A percentile compares a stretch with the other conserved stretches of the same genome.
Conservation (phyloP, 2,888 invertebrate species). For the Reticulitermes lucifugus region DNA sequence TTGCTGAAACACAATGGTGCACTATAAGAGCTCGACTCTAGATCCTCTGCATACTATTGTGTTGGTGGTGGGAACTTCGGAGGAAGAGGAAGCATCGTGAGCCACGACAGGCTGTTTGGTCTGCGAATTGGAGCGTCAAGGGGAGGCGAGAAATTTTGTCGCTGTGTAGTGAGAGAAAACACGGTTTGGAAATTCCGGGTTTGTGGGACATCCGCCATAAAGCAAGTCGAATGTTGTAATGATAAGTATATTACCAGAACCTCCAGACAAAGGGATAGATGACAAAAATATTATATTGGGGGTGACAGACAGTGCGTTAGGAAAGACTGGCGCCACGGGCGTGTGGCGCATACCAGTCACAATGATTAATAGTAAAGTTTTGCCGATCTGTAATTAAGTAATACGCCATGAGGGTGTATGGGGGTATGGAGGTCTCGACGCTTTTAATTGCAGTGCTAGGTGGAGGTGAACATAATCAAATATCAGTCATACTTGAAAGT, state of each 20-base stretch:
- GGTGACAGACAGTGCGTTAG: neutral
- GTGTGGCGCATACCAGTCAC: too few species aligned
- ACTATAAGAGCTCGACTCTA: neutral
- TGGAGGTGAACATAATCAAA: too few species aligned
- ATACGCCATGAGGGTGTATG: too few species aligned
- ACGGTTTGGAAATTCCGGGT: neutral
- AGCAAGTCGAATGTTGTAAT: neutral
- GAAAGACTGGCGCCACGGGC: neutral
- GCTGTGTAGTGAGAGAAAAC: neutral
- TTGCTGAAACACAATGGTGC: neutral
- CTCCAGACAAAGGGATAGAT: neutral
- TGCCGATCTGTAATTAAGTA: too few species aligned
- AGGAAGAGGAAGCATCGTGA: neutral
- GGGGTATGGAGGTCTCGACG: too few species aligned
- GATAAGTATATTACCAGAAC: neutral
- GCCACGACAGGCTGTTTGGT: too few species aligned
- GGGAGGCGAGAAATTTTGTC: too few species aligned
- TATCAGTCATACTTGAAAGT: too few species aligned
- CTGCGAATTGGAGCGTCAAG: too few species aligned
- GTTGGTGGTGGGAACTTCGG: slow-evolving; percentile 5
- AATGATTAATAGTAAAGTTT: too few species aligned
- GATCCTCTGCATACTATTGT: slow-evolving; percentile 6
- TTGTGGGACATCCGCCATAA: neutral
- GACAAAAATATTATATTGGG: neutral
- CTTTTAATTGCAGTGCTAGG: too few species aligned